These are phyloP conservation scores for Watsonalla binaria DNA, from an alignment of 2,888 invertebrate genomes.

Conservation along the genomic window DNA sequence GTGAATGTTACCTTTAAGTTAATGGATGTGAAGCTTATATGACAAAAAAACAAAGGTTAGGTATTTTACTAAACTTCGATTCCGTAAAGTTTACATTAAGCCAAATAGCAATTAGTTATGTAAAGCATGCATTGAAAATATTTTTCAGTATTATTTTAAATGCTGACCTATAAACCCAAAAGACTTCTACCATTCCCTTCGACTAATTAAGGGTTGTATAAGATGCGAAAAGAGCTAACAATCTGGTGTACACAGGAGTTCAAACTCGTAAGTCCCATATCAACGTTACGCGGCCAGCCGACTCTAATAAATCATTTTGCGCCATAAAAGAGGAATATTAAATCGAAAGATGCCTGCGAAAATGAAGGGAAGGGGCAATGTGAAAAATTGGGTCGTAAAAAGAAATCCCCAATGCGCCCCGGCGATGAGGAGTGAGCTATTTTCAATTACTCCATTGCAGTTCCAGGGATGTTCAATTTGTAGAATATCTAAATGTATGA, in stretches of 20 bases:
- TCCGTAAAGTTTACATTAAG: no score
- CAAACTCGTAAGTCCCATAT: constrained; percentile 45
- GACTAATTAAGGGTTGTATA: neutral
- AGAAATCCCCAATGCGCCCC: constrained; percentile 53
- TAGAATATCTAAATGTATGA: no score
- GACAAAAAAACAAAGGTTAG: no score
- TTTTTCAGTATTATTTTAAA: no score
- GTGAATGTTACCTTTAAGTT: no score
- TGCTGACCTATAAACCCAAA: no score
- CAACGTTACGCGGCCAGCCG: constrained; percentile 35
- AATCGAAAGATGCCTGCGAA: constrained; percentile 55
- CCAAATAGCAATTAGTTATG: no score
- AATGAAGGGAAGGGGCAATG: constrained; percentile 48
- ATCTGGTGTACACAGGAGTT: constrained; percentile 14
- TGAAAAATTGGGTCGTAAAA: constrained; percentile 70
- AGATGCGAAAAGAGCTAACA: constrained; percentile 2
- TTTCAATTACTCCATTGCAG: constrained; percentile 50
- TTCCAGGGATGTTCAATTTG: constrained; percentile 7
- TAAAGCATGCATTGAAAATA: no score
- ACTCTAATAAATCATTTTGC: constrained; percentile 60
- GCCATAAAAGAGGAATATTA: constrained; percentile 65
- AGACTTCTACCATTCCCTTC: neutral
- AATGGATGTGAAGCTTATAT: no score
- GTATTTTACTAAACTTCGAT: no score
- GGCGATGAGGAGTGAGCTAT: constrained; percentile 52